phyloP scores from a whole-genome alignment of 2,797 vertebrate species.

The Macrochelys suwanniensis region DNA sequence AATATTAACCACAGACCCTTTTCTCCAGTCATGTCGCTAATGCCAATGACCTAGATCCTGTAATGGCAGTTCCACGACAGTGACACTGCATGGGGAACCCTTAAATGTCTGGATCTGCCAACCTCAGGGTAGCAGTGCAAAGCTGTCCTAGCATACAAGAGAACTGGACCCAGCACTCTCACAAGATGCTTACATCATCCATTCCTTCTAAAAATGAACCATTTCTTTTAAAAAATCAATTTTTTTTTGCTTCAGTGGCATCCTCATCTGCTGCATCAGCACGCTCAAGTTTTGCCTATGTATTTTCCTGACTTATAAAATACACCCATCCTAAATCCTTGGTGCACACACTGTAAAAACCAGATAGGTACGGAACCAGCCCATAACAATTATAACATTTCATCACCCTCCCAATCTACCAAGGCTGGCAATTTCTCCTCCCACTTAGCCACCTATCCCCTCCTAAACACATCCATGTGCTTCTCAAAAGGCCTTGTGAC shows the following conservation, averaged over 20 bases:
- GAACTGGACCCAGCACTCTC: not conserved
- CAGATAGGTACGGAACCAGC: not conserved
- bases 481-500: not conserved
- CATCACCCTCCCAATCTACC: not conserved
- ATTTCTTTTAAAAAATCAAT: conserved; percentile 16
- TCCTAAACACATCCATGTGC: not conserved
- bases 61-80: not conserved
- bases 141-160: not conserved
- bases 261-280: not conserved
- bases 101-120: not conserved
- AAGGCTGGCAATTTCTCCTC: not conserved
- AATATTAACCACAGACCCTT: not conserved
- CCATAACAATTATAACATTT: not conserved
- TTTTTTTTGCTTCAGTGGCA: not conserved
- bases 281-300: not conserved
- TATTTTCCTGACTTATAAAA: conserved; percentile 22
- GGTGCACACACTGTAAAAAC: not conserved
- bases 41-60: not conserved
- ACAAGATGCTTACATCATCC: not conserved
- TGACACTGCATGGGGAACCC: not conserved
- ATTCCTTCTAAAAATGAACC: not conserved
- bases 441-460: not conserved
- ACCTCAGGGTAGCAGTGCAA: not conserved
- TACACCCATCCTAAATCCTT: not conserved
- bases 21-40: not conserved